Evolutionary conservation across 2,888 invertebrate species (phyloP), one percentile per base, ranked within the genome.

Genomic region (Drosophila ezoana): DNA sequence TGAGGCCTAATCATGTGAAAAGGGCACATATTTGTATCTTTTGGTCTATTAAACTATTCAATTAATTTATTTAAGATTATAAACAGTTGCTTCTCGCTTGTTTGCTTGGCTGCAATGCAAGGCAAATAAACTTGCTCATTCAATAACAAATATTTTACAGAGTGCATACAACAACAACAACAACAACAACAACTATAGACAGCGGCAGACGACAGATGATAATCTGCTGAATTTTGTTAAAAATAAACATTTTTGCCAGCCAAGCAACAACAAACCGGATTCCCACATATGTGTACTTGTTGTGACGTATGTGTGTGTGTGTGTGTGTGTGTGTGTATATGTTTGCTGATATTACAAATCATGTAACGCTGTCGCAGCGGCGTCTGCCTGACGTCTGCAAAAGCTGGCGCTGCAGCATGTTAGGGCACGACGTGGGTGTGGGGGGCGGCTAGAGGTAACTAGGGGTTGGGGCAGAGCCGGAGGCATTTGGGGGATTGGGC

Each of bases 311-410:
- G 10, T 38, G 8, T 38, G 13, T 14, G 28, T 40, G 32, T 33
- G n/a, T 62, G 18, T 52, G 37, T 52, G 10, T 47, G 33, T 11
- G 20, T 28, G 20, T 28, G 18, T 40, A 56, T 66, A 58, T 56
- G 52, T 69, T 72, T 75, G 76, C 80, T 84, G 85, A 87, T 87
- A 85, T 87, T 82, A 87, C 86, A 87, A 84, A 87, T 84, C 88
- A 85, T 87, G 88, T 86, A 83, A 87, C 65, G 68, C 64, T 62
- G 76, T 68, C 66, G 52, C 52, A 38, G 20, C 80, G 68, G 57
- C 83, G 79, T 79, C 79, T 82, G 87, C 75, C 72, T 81, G 84
- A 82, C 85, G 82, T 82, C 82, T 87, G 82, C 87, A 70, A 59
- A 68, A 65, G 52, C 28, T 28, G 28, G 28, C 51, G 38, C 53